These are phyloP conservation scores for Blastobasis lacticolella DNA, from an alignment of 2,888 invertebrate genomes.

Conservation along the genomic window DNA sequence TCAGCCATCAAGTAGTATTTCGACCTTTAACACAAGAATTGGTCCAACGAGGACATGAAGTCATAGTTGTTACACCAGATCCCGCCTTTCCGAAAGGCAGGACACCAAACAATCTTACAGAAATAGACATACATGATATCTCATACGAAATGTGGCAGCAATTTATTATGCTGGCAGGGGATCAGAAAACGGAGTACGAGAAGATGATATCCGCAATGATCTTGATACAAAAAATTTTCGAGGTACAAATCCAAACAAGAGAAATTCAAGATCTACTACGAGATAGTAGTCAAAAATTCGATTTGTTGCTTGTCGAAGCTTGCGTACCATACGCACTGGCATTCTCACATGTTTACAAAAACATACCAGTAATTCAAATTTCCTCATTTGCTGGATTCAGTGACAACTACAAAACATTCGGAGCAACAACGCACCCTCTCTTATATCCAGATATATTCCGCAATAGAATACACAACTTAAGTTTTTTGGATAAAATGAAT, in stretches of 20 bases:
- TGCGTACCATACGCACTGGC: constrained; percentile 13
- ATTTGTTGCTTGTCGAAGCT: constrained; percentile 20
- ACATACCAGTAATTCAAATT: constrained; percentile 21
- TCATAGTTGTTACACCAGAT: constrained; percentile 46
- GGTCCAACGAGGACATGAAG: constrained; percentile 45
- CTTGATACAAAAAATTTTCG: constrained; percentile 10
- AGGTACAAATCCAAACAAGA: constrained; percentile 8
- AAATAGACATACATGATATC: constrained; percentile 39
- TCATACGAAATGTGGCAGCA: constrained; percentile 23
- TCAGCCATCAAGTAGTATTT: constrained; percentile 54
- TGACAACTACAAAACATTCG: constrained; percentile 19
- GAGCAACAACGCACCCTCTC: constrained; percentile 26
- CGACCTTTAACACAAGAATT: constrained; percentile 41
- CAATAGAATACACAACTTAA: constrained; percentile 19
- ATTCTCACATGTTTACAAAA: constrained; percentile 21
- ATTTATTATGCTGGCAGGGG: constrained; percentile 6
- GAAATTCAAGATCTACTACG: constrained; percentile 11
- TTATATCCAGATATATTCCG: constrained; percentile 22
- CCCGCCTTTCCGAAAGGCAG: constrained; percentile 29
- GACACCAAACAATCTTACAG: constrained; percentile 35
- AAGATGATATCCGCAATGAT: constrained; percentile 2
- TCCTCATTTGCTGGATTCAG: constrained; percentile 26
- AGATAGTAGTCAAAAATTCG: constrained; percentile 12
- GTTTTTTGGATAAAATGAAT: constrained; percentile 16
- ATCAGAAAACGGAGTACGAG: constrained; percentile 7